Evolutionary conservation across 1,140 invertebrate species (phyloP).

Genomic region (Idris sp.): DNA sequence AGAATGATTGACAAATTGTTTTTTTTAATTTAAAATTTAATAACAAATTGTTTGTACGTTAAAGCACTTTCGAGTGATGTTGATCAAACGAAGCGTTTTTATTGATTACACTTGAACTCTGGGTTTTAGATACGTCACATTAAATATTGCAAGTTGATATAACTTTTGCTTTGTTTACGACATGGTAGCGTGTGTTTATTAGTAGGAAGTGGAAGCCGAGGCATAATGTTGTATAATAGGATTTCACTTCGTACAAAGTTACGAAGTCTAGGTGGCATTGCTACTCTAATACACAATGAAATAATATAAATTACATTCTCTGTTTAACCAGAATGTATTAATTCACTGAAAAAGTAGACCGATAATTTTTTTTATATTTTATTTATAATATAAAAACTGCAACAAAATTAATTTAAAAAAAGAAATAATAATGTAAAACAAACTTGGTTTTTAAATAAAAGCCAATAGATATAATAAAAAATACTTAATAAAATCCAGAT

Average conservation of each 20-base stretch:
- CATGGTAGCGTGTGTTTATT: constrained; percentile 41
- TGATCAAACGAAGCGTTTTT: constrained; percentile 23
- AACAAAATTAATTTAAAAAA: no score
- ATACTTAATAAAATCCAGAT: no score
- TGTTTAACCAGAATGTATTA: constrained; percentile 33
- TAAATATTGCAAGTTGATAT: constrained; percentile 50
- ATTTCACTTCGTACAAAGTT: constrained; percentile 47
- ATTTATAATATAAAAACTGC: no score
- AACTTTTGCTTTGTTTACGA: constrained; percentile 50
- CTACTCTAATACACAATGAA: constrained; percentile 9
- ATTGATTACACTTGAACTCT: constrained; percentile 32
- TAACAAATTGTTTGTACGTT: not conserved
- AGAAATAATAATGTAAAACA: constrained; percentile 5
- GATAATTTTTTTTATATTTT: constrained; percentile 19
- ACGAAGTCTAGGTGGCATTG: constrained; percentile 22
- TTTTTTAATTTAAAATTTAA: not conserved
- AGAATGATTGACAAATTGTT: no score
- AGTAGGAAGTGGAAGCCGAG: constrained; percentile 34
- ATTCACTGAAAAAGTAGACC: constrained; percentile 11
- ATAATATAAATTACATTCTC: constrained; percentile 42
- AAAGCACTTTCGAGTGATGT: not conserved
- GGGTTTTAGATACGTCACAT: constrained; percentile 8
- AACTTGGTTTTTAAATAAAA: no score
- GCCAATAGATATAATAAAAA: no score
- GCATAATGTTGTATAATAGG: constrained; percentile 48